Evolutionary conservation across 1,140 invertebrate species (phyloP), one percentile per base, ranked within the genome.

Genomic region (Microplitis demolitor): DNA sequence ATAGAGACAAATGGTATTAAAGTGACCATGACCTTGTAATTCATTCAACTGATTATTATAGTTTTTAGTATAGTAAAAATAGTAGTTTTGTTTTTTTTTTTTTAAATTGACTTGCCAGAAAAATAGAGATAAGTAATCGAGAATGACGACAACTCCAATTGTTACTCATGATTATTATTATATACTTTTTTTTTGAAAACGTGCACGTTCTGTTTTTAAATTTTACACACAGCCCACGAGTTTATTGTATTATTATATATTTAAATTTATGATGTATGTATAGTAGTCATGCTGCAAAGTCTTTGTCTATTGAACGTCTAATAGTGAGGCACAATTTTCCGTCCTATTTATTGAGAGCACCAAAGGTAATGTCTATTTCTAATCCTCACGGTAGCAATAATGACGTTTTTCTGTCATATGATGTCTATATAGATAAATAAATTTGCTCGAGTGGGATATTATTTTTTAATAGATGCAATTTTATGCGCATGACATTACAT

Each of bases 301-400:
- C 50, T 54, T 54, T 11, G 50, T 66, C 62, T 54, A 37, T 56
- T 14, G 9, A 13, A 34, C 54, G 33, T 72, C 53, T 72, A 66
- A 58, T 60, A 60, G 70, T 53, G 31, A 72, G 63, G n/a, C 6
- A 56, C 9, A 53, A 60, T 34, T 33, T 16, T 56, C 51, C 51
- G 70, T 66, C 35, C 62, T 60, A 72, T 72, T 72, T 66, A 72
- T 66, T 64, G 14, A 50, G 39, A 45, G 56, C 63, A 72, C 51
- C 66, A 72, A 66, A 63, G 70, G 53, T 66, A 72, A 72, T 45
- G 35, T 58, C 63, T 66, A 72, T 72, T 72, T 66, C 63, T 60
- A 66, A 72, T 66, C 9, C 53, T n/a, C n/a, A 13, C n/a, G n/a
- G 9, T 54, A n/a, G 45, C 45, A 54, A 54, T 54, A n/a, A 54